Percentiles rank a stretch among this genome's conserved stretches.
Evolutionary conservation across 1,140 invertebrate species (phyloP).

Genomic region (Drosophila busckii): DNA sequence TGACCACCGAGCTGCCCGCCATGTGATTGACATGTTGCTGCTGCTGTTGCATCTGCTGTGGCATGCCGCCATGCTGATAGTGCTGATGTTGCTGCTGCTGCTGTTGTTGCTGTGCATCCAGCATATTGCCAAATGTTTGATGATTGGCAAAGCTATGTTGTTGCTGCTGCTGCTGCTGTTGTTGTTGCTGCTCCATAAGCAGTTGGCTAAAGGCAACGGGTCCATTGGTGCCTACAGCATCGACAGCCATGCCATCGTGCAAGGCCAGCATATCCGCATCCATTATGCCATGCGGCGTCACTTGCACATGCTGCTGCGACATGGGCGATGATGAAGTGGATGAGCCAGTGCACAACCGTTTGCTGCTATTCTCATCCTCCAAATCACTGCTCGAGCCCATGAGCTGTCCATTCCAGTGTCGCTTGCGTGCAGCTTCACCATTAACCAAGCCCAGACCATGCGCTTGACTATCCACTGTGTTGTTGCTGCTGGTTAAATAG

Average conservation of each 20-base stretch:
- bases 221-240: slow-evolving; percentile 32
- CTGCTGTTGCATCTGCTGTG: slow-evolving; percentile 56
- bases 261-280: slow-evolving; percentile 61
- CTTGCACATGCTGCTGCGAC: slow-evolving; percentile 56
- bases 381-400: slow-evolving; percentile 66
- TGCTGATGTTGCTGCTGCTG: slow-evolving; percentile 36
- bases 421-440: slow-evolving; percentile 50
- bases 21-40: slow-evolving; percentile 58
- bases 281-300: slow-evolving; percentile 53
- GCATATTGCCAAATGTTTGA: slow-evolving; percentile 46
- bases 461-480: slow-evolving; percentile 32
- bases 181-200: slow-evolving; percentile 60
- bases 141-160: slow-evolving; percentile 58
- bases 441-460: slow-evolving; percentile 45
- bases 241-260: slow-evolving; percentile 54
- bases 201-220: slow-evolving; percentile 50
- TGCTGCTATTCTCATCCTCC: slow-evolving; percentile 64
- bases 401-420: slow-evolving; percentile 66
- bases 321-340: slow-evolving; percentile 64
- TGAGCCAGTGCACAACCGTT: slow-evolving; percentile 58
- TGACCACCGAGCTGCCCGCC: slow-evolving; percentile 31
- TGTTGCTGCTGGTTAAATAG: slow-evolving; percentile 45
- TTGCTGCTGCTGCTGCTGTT: slow-evolving; percentile 50
- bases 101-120: slow-evolving; percentile 52
- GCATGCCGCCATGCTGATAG: slow-evolving; percentile 53